These are phyloP conservation scores for Dicrurus megarhynchus DNA, from an alignment of 2,113 vertebrate genomes.

Conservation along the genomic window DNA sequence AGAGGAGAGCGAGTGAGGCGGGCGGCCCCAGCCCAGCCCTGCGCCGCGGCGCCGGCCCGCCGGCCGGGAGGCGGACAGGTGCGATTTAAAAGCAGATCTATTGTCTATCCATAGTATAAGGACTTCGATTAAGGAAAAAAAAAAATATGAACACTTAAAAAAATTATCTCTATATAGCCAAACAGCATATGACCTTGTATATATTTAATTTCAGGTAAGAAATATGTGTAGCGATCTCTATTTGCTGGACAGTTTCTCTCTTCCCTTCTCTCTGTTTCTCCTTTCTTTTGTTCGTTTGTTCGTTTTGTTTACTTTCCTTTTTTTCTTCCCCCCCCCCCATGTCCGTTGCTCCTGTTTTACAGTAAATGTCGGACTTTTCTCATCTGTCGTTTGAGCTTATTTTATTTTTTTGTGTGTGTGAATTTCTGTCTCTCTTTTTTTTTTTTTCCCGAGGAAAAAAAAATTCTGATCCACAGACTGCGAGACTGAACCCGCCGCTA, in stretches of 20 bases:
- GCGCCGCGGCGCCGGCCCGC: background rate
- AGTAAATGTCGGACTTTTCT: constrained; percentile 37
- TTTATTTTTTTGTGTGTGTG: background rate
- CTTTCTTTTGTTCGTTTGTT: constrained; percentile 33
- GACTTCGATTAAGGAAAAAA: constrained; percentile 67
- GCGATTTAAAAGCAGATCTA: constrained; percentile 87
- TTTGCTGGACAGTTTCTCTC: constrained; percentile 79
- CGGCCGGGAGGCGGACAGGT: constrained; percentile 74
- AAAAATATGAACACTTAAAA: constrained; percentile 72
- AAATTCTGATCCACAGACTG: constrained; percentile 73
- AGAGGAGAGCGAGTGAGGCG: constrained; percentile 88
- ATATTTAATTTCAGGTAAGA: constrained; percentile 97
- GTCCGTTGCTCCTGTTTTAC: constrained; percentile 16
- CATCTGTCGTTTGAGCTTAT: constrained; percentile 17
- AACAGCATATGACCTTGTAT: constrained; percentile 93
- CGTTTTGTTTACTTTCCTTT: constrained; percentile 34
- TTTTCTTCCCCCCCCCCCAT: background rate
- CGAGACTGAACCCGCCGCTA: constrained; percentile 84
- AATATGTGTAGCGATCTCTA: constrained; percentile 82
- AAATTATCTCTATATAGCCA: constrained; percentile 93
- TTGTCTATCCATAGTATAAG: constrained; percentile 90
- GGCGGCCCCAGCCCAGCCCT: constrained; percentile 7
- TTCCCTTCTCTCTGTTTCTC: constrained; percentile 1
- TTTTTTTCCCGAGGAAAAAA: constrained; percentile 34
- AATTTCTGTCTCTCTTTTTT: background rate